Evolutionary conservation across 2,888 invertebrate genomes (phyloP), one percentile per base, ranked within the genome.

Genomic region (Erebia palarica): DNA sequence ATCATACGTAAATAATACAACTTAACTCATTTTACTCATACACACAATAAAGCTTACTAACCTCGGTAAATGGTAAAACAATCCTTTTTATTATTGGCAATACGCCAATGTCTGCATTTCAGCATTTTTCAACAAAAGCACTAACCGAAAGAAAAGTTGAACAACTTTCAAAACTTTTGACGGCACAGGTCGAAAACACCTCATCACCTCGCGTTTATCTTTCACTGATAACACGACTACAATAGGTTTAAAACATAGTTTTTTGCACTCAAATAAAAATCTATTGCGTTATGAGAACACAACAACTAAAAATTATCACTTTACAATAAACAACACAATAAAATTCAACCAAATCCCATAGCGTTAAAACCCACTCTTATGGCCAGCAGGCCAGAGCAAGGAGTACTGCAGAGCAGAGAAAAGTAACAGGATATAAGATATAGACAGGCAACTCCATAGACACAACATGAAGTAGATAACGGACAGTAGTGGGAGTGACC

Each of bases 141-240:
- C 80, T 73, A 77, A 76, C 80, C 73, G 76, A 76, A 81, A 83
- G 78, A 83, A 77, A 82, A 84, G 83, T 84, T 84, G 75, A 78
- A 81, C 80, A 85, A 86, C 79, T 80, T 78, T 78, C 71, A 74
- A 87, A 89, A 88, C 87, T 89, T 88, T 84, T 78, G 77, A 84
- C 86, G 82, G 84, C 85, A 88, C 79, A 77, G 76, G 74, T 77
- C 76, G 75, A 71, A 74, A 79, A 76, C 78, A 80, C 82, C 76
- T 78, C 77, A 81, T 79, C 80, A 81, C 81, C 78, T 76, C 76
- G 68, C 65, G 66, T 68, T 47, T 65, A 66, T 69, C 55, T 55
- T 18, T 27, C 57, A 58, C 57, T 18, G 16, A 18, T 44, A 11
- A 16, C 8, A 42, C 0, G 14, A 10, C 16, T 47, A 47, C 55